These are phyloP conservation scores for Heliopora coerulea DNA, from an alignment of 92 coral and sea anemone genomes.

Conservation along the genomic window DNA sequence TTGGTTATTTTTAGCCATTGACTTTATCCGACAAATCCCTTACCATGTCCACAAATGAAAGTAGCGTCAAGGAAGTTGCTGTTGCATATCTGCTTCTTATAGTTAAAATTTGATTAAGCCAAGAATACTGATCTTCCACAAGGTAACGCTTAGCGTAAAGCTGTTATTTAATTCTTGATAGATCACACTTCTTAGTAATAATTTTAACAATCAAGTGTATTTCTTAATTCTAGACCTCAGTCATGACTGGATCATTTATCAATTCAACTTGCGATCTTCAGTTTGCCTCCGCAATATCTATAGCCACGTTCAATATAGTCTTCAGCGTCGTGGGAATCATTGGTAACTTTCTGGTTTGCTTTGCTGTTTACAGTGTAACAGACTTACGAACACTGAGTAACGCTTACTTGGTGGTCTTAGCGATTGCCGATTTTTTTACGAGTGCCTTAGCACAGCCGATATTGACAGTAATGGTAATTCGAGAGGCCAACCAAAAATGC, in stretches of 20 bases:
- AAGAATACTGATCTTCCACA: no score
- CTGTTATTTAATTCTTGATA: no score
- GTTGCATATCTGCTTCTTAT: no score
- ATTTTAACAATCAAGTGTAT: no score
- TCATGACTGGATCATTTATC: neutral
- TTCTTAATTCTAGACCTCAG: no score
- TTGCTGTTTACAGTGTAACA: conserved; percentile 61
- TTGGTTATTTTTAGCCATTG: no score
- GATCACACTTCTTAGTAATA: no score
- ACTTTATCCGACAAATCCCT: no score
- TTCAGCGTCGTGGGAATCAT: conserved; percentile 62
- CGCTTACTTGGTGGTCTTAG: conserved; percentile 71
- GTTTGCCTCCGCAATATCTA: conserved; percentile 10
- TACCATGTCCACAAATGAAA: no score
- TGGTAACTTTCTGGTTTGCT: conserved; percentile 70
- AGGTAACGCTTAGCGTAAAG: no score
- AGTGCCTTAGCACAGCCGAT: conserved; percentile 73
- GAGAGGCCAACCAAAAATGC: conserved; percentile 49
- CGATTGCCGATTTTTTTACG: conserved; percentile 71
- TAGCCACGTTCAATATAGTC: conserved; percentile 24
- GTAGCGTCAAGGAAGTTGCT: no score
- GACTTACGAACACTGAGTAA: conserved; percentile 57
- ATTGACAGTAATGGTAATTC: conserved; percentile 56
- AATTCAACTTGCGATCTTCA: conserved; percentile 28
- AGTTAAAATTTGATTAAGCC: no score